Percentiles rank a stretch among this genome's conserved stretches.
phyloP scores from a whole-genome alignment of 2,888 invertebrate genomes.

The Ennomos quercinarius region DNA sequence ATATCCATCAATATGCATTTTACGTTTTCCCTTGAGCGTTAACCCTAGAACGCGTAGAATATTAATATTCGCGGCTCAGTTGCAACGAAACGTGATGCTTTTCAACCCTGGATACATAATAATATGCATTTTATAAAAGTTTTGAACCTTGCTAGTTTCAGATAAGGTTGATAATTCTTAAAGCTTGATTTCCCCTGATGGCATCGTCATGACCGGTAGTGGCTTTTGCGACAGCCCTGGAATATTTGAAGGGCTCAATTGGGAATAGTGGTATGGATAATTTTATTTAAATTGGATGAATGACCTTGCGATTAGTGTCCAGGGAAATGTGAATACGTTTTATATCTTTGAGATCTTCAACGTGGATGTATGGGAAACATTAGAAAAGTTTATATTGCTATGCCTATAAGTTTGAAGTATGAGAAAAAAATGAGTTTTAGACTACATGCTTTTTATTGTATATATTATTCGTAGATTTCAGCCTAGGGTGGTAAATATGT shows the following conservation, averaged over 20 bases:
- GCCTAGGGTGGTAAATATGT: too few species aligned
- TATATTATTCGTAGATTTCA: too few species aligned
- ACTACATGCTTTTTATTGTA: too few species aligned
- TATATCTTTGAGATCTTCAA: too few species aligned
- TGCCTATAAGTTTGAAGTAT: too few species aligned
- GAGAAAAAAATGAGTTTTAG: too few species aligned
- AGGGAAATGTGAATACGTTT: conserved; percentile 6
- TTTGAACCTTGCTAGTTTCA: conserved; percentile 3
- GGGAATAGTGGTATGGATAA: conserved; percentile 25
- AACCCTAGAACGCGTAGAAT: conserved; percentile 53
- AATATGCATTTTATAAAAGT: neutral
- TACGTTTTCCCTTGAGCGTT: conserved; percentile 33
- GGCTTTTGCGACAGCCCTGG: conserved; percentile 17
- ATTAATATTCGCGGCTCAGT: conserved; percentile 58
- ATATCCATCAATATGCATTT: conserved; percentile 38
- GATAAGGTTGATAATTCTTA: conserved; percentile 7
- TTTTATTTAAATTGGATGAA: conserved; percentile 31
- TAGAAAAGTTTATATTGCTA: too few species aligned
- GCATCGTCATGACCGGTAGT: conserved; percentile 14
- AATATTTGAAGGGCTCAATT: conserved; percentile 13
- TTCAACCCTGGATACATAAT: conserved; percentile 5
- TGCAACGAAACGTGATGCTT: conserved; percentile 29
- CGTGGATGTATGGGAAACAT: too few species aligned
- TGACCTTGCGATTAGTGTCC: conserved; percentile 23
- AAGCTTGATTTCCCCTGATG: neutral